Percentiles rank a stretch among this genome's conserved stretches.
Evolutionary conservation across 2,797 vertebrate genomes (phyloP).

Genomic region (Urosaurus nigricauda): DNA sequence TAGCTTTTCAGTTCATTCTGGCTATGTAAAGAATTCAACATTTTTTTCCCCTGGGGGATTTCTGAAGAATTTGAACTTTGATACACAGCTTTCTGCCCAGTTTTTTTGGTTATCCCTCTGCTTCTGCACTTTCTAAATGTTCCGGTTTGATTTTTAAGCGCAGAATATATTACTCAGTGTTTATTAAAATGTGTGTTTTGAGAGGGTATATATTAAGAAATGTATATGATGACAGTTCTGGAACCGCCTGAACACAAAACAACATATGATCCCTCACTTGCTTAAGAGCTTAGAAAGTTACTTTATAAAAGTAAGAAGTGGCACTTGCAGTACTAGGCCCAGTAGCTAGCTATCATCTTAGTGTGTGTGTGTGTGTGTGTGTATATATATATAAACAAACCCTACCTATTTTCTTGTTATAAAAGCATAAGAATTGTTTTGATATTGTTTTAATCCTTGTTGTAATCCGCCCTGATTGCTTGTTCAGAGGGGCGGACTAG

Average conservation of each 20-base stretch:
- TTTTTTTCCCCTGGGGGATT: not conserved
- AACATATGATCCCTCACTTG: not conserved
- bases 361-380: no score
- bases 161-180: no score
- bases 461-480: no score
- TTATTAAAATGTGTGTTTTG: not conserved
- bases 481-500: no score
- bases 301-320: no score
- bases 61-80: not conserved
- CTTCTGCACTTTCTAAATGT: not conserved
- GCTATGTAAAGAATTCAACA: not conserved
- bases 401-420: not conserved
- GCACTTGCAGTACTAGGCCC: no score
- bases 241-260: no score
- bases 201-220: not conserved
- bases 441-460: no score
- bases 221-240: not conserved
- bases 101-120: not conserved
- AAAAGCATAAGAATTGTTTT: no score
- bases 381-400: no score
- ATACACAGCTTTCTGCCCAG: no score
- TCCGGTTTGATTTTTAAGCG: not conserved
- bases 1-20: not conserved
- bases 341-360: no score
- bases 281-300: not conserved